Evolutionary conservation across 2,113 vertebrate species (phyloP).

Genomic region (Centropus bengalensis): DNA sequence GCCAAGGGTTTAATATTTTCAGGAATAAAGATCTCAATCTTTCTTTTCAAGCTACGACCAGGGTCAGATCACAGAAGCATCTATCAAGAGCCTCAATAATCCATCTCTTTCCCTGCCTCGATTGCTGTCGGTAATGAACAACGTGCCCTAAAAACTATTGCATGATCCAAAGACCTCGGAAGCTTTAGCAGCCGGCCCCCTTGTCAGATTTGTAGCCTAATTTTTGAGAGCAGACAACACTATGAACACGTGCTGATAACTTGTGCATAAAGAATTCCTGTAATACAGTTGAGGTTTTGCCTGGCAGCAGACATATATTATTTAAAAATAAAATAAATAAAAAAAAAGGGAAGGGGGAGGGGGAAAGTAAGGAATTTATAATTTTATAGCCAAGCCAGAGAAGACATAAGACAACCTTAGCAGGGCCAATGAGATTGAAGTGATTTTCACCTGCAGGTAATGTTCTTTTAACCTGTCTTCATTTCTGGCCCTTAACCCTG

Average conservation of each 20-base stretch:
- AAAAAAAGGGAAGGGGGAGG: background rate
- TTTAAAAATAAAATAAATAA: background rate
- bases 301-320: background rate
- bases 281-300: background rate
- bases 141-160: background rate
- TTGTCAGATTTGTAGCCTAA: background rate
- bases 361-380: background rate
- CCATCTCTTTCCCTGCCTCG: background rate
- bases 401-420: background rate
- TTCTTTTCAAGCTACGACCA: background rate
- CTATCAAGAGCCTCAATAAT: background rate
- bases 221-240: background rate
- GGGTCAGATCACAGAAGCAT: background rate
- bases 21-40: background rate
- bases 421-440: background rate
- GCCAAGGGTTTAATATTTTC: background rate
- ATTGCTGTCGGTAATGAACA: background rate
- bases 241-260: background rate
- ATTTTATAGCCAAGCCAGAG: background rate
- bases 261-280: background rate
- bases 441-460: background rate
- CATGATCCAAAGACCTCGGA: background rate
- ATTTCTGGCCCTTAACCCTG: background rate
- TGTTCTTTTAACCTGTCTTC: background rate
- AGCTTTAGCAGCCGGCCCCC: background rate